A percentile compares a stretch with the other conserved stretches of the same genome.
Evolutionary conservation across 2,797 vertebrate genomes (phyloP).

Genomic region (Threskiornis aethiopicus): DNA sequence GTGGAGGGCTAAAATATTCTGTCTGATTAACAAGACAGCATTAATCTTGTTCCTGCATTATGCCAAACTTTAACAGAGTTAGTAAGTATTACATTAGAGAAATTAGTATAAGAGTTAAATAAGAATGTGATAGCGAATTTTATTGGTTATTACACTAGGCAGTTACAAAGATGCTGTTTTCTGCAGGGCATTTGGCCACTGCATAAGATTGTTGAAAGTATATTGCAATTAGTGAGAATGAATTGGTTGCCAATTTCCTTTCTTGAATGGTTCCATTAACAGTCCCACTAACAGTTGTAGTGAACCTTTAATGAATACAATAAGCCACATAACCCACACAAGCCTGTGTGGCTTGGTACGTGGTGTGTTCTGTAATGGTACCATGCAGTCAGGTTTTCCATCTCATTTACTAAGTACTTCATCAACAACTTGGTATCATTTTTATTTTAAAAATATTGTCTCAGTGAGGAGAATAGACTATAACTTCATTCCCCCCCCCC

Average conservation of each 20-base stretch:
- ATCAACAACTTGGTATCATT: not conserved
- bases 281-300: not conserved
- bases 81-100: not conserved
- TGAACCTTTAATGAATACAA: slow-evolving; percentile 9
- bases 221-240: slow-evolving; percentile 14
- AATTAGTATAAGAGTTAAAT: not conserved
- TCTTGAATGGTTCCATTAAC: not conserved
- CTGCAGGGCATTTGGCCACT: not conserved
- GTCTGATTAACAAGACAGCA: not conserved
- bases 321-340: not conserved
- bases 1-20: not conserved
- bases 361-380: not conserved
- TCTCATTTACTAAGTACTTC: not conserved
- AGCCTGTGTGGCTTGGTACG: not conserved
- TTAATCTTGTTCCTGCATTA: not conserved
- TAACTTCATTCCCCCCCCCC: not conserved
- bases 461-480: not conserved
- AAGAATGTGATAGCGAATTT: not conserved
- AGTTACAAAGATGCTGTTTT: not conserved
- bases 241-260: slow-evolving; percentile 2
- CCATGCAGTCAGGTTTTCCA: not conserved
- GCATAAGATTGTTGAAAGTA: not conserved
- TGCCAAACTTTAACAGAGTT: not conserved
- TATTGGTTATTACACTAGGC: not conserved
- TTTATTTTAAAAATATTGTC: not conserved